A percentile compares a stretch with the other conserved stretches of the same genome.
These are phyloP conservation scores for Lepidonotus clava DNA, from an alignment of 2,888 invertebrate genomes.

Conservation along the genomic window DNA sequence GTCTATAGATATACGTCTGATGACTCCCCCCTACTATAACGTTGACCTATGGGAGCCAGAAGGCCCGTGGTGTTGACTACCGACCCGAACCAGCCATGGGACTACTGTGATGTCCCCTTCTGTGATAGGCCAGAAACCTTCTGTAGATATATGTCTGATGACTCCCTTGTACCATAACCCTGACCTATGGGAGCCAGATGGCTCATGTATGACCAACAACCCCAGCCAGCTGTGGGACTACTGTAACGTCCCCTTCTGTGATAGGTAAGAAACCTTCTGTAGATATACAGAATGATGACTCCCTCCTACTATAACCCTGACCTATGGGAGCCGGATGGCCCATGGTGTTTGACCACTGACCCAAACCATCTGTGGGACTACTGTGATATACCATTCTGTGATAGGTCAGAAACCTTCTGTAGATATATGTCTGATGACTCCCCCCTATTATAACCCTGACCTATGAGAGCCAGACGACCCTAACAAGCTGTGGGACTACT, in stretches of 20 bases:
- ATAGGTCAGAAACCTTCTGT: too few species aligned
- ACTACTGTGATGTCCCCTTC: constrained; percentile 1
- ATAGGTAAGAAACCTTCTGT: too few species aligned
- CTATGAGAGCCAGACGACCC: too few species aligned
- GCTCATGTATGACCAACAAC: constrained; percentile 87
- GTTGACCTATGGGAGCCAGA: constrained; percentile 80
- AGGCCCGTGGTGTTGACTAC: not conserved
- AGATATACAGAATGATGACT: too few species aligned
- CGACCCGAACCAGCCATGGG: not conserved
- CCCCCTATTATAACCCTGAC: too few species aligned
- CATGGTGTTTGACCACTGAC: too few species aligned
- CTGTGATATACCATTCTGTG: constrained; percentile 39
- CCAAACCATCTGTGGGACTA: not conserved
- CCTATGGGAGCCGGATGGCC: not conserved
- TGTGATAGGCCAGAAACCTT: not conserved
- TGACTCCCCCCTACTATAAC: constrained; percentile 94
- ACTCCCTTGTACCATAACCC: too few species aligned
- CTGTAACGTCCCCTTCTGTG: constrained; percentile 92
- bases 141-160: not conserved
- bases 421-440: too few species aligned
- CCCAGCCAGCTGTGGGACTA: constrained; percentile 91
- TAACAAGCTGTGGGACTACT: too few species aligned
- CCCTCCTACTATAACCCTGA: too few species aligned
- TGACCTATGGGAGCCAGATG: not conserved
- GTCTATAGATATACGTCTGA: too few species aligned